Conservation (phyloP, 2,888 invertebrate species). For the Orgyia antiqua region DNA sequence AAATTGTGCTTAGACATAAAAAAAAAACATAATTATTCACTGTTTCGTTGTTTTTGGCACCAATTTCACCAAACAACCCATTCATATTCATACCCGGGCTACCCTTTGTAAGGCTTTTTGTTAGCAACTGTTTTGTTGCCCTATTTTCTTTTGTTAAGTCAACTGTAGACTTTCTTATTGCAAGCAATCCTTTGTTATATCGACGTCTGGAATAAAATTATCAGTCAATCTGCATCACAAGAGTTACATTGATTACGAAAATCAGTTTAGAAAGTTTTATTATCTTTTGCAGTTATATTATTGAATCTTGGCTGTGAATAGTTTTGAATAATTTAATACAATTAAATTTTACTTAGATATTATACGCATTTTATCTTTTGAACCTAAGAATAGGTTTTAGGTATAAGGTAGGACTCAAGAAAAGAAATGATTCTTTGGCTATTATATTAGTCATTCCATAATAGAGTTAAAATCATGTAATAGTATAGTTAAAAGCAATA, state of each 20-base stretch:
- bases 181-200: conserved; percentile 20
- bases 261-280: conserved; percentile 5
- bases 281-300: too few relatives aligned
- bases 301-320: too few relatives aligned
- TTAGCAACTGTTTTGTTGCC: conserved; percentile 56
- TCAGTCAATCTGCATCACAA: conserved; percentile 21
- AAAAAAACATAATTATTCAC: conserved; percentile 28
- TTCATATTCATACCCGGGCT: conserved; percentile 68
- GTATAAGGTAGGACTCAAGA: too few relatives aligned
- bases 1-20: conserved; percentile 24
- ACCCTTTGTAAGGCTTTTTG: conserved; percentile 66
- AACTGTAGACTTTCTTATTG: conserved; percentile 23
- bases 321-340: too few relatives aligned
- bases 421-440: too few relatives aligned
- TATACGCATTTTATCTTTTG: too few relatives aligned
- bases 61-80: conserved; percentile 63
- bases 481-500: too few relatives aligned
- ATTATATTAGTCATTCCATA: too few relatives aligned
- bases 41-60: conserved; percentile 39
- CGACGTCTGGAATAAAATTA: conserved; percentile 21
- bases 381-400: too few relatives aligned
- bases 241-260: conserved; percentile 4
- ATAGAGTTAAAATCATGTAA: too few relatives aligned
- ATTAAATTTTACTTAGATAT: too few relatives aligned
- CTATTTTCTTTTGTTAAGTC: conserved; percentile 58